These are phyloP conservation scores for Toxotes jaculatrix DNA, from an alignment of 2,113 vertebrate genomes.

Conservation along the genomic window DNA sequence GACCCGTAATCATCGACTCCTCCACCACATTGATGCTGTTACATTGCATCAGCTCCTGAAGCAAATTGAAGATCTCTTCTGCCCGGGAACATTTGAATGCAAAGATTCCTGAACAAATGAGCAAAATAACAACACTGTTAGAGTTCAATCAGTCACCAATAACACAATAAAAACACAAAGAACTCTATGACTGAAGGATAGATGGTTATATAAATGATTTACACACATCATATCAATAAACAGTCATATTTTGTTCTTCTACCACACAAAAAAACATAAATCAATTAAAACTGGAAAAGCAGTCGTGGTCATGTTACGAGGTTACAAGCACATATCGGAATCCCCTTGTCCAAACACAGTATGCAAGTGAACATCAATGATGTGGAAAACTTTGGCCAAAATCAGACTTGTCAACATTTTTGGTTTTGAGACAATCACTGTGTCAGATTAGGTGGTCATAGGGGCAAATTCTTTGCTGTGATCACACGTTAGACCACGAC, in stretches of 20 bases:
- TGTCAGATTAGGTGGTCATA: background rate
- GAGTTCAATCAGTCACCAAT: background rate
- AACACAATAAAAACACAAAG: background rate
- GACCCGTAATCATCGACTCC: constrained; percentile 92
- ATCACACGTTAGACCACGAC: background rate
- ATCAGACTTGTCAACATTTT: background rate
- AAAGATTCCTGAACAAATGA: constrained; percentile 91
- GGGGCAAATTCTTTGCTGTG: background rate
- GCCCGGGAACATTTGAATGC: constrained; percentile 98
- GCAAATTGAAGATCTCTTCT: constrained; percentile 97
- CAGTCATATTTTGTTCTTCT: background rate
- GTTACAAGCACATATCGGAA: background rate
- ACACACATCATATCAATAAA: background rate
- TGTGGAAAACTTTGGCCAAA: background rate
- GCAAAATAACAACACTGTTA: constrained; percentile 18
- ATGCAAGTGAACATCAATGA: too few relatives aligned
- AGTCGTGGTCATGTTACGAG: too few relatives aligned
- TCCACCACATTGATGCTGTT: constrained; percentile 98
- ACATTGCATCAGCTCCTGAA: constrained; percentile 99
- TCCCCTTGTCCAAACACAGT: too few relatives aligned
- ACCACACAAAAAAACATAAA: background rate
- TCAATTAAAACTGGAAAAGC: too few relatives aligned
- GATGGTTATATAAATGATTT: background rate
- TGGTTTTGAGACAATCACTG: background rate
- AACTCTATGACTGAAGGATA: background rate